Conservation (phyloP, 2,797 vertebrate species). For the Fundulus diaphanus region DNA sequence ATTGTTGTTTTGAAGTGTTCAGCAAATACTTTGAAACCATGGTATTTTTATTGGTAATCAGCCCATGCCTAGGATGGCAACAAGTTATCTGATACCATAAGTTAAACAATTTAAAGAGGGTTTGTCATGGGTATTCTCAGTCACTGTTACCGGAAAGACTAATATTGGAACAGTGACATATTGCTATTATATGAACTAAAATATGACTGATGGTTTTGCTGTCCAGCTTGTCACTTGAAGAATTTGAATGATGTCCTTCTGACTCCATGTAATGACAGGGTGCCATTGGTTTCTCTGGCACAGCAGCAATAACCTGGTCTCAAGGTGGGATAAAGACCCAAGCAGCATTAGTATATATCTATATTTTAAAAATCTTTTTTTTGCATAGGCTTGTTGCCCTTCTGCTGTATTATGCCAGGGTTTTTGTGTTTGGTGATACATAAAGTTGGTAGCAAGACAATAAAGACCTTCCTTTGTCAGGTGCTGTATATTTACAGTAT, state of each 20-base stretch:
- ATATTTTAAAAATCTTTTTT: too few species aligned
- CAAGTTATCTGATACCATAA: too few species aligned
- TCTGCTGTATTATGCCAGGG: constrained; percentile 53
- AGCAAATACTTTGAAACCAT: too few species aligned
- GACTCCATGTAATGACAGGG: neutral
- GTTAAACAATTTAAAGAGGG: too few species aligned
- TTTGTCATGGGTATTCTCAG: neutral
- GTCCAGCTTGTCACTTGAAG: neutral
- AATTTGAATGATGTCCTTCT: neutral
- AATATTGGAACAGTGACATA: neutral
- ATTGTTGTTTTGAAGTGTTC: too few species aligned
- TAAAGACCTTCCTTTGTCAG: neutral
- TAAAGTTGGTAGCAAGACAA: constrained; percentile 13
- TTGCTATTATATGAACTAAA: neutral
- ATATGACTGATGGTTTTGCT: neutral
- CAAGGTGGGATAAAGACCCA: neutral
- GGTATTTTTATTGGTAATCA: too few species aligned
- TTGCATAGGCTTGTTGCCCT: constrained; percentile 41
- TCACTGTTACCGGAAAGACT: too few species aligned
- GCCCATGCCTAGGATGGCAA: too few species aligned
- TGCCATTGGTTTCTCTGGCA: neutral
- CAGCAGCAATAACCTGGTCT: neutral
- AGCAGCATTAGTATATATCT: too few species aligned
- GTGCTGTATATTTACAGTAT: neutral
- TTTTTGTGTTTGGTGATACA: constrained; percentile 36